These are phyloP conservation scores for Gadopsis bispinosus DNA, from an alignment of 2,797 vertebrate species.

Conservation along the genomic window DNA sequence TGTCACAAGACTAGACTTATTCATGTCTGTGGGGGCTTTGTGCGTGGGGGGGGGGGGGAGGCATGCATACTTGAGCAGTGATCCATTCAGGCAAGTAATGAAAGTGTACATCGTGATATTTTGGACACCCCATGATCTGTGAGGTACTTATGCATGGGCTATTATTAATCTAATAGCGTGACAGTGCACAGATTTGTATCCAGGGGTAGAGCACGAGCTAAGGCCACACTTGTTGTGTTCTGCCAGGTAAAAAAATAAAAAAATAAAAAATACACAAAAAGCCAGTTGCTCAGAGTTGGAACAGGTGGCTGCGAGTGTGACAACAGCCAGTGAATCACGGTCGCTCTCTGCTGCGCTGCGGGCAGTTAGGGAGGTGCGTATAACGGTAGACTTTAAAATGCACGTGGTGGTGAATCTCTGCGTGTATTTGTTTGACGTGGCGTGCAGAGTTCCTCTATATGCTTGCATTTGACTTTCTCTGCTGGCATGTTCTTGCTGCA, in stretches of 20 bases:
- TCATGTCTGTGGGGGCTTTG: slow-evolving; percentile 40
- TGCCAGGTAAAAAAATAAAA: slow-evolving; percentile 11
- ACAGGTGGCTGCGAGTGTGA: slow-evolving; percentile 74
- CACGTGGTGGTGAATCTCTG: neutral
- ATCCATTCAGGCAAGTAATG: slow-evolving; percentile 29
- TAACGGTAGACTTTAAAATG: neutral
- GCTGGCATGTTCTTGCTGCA: neutral
- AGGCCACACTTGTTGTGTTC: neutral
- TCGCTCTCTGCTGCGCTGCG: neutral
- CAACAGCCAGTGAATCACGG: slow-evolving; percentile 45
- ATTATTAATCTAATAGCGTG: slow-evolving; percentile 1
- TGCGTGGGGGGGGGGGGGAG: too few relatives aligned
- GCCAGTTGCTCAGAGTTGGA: slow-evolving; percentile 62
- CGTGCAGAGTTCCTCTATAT: neutral
- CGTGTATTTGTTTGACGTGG: neutral
- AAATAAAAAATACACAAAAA: too few relatives aligned
- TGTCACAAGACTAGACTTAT: slow-evolving; percentile 64
- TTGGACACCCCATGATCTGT: neutral
- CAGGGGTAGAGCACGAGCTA: neutral
- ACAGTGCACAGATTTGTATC: neutral
- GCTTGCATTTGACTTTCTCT: neutral
- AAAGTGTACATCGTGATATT: slow-evolving; percentile 17
- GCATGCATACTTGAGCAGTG: slow-evolving; percentile 2
- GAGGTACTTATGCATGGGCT: neutral
- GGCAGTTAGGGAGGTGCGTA: slow-evolving; percentile 56